These are phyloP conservation scores for Trichopria drosophilae DNA, from an alignment of 2,888 invertebrate genomes.

Conservation along the genomic window DNA sequence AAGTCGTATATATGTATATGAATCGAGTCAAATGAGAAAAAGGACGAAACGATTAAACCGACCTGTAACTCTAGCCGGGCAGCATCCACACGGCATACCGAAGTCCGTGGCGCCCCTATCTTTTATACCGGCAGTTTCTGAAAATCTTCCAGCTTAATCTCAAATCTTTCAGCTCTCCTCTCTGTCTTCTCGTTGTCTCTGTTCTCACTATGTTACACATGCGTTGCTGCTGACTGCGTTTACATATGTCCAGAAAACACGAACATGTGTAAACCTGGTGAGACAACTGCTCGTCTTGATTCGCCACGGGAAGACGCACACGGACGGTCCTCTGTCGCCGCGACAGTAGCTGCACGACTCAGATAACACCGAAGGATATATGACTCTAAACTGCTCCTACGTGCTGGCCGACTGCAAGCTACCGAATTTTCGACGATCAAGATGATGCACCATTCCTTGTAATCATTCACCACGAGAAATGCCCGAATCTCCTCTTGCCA, in stretches of 20 bases:
- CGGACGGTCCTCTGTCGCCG: no score
- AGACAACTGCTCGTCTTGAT: conserved; percentile 28
- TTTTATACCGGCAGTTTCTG: conserved; percentile 50
- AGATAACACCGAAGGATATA: conserved; percentile 47
- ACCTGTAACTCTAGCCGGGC: conserved; percentile 52
- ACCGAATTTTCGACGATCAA: conserved; percentile 54
- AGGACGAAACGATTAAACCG: conserved; percentile 31
- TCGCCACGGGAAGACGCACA: conserved; percentile 36
- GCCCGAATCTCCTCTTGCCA: conserved; percentile 16
- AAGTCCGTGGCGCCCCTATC: conserved; percentile 52
- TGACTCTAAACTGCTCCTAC: conserved; percentile 50
- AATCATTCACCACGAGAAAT: conserved; percentile 20
- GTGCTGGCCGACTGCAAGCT: conserved; percentile 45
- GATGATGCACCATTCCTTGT: conserved; percentile 39
- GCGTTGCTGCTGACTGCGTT: no score
- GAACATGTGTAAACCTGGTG: conserved; percentile 48
- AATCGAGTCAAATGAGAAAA: conserved; percentile 22
- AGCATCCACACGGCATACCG: conserved; percentile 46
- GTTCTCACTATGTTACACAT: conserved; percentile 21
- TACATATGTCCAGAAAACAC: no score
- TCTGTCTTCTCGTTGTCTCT: conserved; percentile 22
- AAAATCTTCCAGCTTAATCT: conserved; percentile 46
- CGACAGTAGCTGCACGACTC: conserved; percentile 52
- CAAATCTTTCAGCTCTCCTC: conserved; percentile 24
- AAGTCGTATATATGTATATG: conserved; percentile 10